Base-by-base conservation (phyloP, 2,797 vertebrate genomes). In the Enteromius fasciolatus region DNA sequence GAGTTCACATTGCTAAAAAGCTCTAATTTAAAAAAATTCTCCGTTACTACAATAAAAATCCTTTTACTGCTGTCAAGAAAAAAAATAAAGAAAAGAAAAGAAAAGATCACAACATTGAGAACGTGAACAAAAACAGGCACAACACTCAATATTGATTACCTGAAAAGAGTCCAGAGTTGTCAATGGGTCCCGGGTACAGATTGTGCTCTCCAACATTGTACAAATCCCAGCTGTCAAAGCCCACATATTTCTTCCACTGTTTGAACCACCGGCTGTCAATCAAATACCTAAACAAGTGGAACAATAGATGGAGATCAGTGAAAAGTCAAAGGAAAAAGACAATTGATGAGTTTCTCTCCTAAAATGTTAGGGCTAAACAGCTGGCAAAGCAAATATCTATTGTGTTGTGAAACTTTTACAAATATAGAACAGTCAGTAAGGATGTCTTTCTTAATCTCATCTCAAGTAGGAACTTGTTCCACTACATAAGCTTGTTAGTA, bases 221-320 rank as follows among this genome's bases (percentile, higher is more conserved):
- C 96, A 96, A 94, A 80, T 99, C 98, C 97, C 97, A 99, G 88
- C 94, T 98, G 91, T 99, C 97, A 78, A 97, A 99, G 64, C 97
- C 97, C 88, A 99, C 98, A 86, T 98, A 99, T 82, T 99, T 99
- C 93, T 98, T 99, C 98, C 98, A 99, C 81, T 98, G 97, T 86
- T 97, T 98, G 92, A 98, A 99, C 98, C 98, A 99, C 52, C 97
- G 94, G 79, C 95, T 98, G 92, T 98, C 97, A 89, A 99, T 96
- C 72, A 99, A 93, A 93, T 96, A 99, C 98, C 98, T 99, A 89
- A 20, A 92, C 83, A 23, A 84, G 5, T 61, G 20, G 57, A 66
- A 54, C 20, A 84, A 67, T 25, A n/a, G 59, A 36, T 3, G 68
- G 28, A 79, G 3, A 81, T 28, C 6, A 68, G 50, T 57, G 39